Percentiles rank a stretch among this genome's conserved stretches.
Conservation (phyloP, 1,140 invertebrate species). For the Nilaparvata lugens region DNA sequence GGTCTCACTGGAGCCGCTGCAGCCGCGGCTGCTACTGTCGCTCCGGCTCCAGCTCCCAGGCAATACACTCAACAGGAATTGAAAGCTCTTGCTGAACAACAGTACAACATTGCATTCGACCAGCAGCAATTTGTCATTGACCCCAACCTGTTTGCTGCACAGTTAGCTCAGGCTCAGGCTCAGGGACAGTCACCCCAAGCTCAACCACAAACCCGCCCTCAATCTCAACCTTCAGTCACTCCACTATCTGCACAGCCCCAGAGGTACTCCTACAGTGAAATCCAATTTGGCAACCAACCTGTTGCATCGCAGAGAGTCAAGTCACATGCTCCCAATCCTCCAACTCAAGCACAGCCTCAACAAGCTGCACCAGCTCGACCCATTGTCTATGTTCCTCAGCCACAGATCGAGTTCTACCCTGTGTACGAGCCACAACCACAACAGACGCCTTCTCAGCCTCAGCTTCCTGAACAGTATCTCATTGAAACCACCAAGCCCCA, state of each 20-base stretch:
- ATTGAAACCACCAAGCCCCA: slow-evolving; percentile 17
- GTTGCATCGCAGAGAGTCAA: neutral
- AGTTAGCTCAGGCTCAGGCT: neutral
- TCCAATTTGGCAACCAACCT: slow-evolving; percentile 7
- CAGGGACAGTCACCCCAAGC: neutral
- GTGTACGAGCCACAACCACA: neutral
- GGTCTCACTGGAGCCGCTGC: neutral
- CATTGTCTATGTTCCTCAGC: neutral
- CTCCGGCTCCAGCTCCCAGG: neutral
- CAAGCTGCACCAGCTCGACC: neutral
- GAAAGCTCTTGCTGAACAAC: neutral
- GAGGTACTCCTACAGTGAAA: slow-evolving; percentile 15
- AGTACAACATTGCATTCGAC: neutral
- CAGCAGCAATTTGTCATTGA: neutral
- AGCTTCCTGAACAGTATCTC: slow-evolving; percentile 10
- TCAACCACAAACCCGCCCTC: neutral
- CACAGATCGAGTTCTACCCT: neutral
- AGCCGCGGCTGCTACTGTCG: neutral
- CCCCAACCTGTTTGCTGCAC: neutral
- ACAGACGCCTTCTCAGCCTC: slow-evolving; percentile 3
- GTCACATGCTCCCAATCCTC: neutral
- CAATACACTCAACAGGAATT: neutral
- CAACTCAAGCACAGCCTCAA: slow-evolving; percentile 4
- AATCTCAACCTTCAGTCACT: neutral
- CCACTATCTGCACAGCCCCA: neutral